Evolutionary conservation across 2,113 vertebrate genomes (phyloP), one percentile per base, ranked within the genome.

Genomic region (Lampris megalopsis): DNA sequence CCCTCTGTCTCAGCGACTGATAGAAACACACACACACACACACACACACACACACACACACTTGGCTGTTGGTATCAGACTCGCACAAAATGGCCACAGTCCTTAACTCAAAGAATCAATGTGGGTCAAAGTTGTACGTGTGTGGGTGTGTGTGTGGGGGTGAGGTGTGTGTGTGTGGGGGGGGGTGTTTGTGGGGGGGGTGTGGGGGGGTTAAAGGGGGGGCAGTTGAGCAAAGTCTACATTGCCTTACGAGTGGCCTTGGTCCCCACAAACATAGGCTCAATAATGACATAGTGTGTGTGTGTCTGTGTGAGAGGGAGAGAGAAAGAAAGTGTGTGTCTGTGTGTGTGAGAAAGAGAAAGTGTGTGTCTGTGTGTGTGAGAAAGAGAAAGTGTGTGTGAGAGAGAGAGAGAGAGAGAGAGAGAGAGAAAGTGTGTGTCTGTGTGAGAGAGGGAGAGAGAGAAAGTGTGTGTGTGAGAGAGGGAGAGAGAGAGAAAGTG

Each of bases 151-250:
- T 66, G 47, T 61, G 71, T 83, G 64, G 62, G 69, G 85, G 71
- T 70, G 79, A 65, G 43, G 67, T 65, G 47, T 60, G 58, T 60
- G 59, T 49, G 48, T 59, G 65, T 67, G 6, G 3, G 49, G 58
- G 45, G 7, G 49, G n/a, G 36, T 37, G 70, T 82, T n/a, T 58
- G 9, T 9, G 60, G 35, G 10, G 79, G 73, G 70, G 87, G 82
- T 86, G 89, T 79, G 86, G 86, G 82, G 71, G 62, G 13, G 68
- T 83, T 13, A 69, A 68, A 70, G 52, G 75, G 82, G 24, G 86
- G 89, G 50, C 77, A 83, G 85, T 71, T 86, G 92, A 78, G 85
- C 94, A 94, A 95, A 95, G 93, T 95, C 94, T 94, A 86, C 84
- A 89, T 86, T 94, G 87, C 80, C 86, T 81, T 82, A 81, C 75